These are phyloP conservation scores for Phycodurus eques DNA, from an alignment of 2,113 vertebrate species.

Conservation along the genomic window DNA sequence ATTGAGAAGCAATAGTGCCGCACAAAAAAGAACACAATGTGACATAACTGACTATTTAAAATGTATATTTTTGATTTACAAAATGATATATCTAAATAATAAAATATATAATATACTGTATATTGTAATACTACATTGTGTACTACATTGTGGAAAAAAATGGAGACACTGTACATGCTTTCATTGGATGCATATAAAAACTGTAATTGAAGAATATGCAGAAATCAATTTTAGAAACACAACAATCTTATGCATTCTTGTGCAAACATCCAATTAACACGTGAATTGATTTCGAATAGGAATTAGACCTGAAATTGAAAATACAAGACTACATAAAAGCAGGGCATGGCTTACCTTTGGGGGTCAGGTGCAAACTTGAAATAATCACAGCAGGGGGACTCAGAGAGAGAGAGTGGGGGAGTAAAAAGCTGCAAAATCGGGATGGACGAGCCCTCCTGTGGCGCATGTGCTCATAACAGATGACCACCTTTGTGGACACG, in stretches of 20 bases:
- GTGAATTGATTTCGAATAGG: not conserved
- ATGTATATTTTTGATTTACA: not conserved
- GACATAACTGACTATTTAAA: not conserved
- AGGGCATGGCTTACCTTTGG: slow-evolving; percentile 52
- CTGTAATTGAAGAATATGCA: not conserved
- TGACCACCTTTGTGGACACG: slow-evolving; percentile 53
- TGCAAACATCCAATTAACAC: not conserved
- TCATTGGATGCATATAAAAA: too few species aligned
- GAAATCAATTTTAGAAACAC: not conserved
- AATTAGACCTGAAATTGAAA: not conserved
- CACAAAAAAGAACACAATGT: not conserved
- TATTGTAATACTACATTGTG: too few species aligned
- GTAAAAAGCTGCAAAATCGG: slow-evolving; percentile 20
- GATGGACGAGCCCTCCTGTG: slow-evolving; percentile 45
- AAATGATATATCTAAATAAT: not conserved
- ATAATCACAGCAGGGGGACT: slow-evolving; percentile 50
- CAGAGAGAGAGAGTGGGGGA: slow-evolving; percentile 9
- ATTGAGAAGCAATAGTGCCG: not conserved
- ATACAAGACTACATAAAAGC: not conserved
- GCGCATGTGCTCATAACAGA: slow-evolving; percentile 52
- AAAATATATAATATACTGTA: too few species aligned
- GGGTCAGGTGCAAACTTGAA: slow-evolving; percentile 34
- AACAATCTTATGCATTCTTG: not conserved
- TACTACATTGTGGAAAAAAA: too few species aligned
- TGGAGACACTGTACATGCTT: not conserved